Conservation (phyloP, 2,113 vertebrate species). For the Prochilodus magdalenae region DNA sequence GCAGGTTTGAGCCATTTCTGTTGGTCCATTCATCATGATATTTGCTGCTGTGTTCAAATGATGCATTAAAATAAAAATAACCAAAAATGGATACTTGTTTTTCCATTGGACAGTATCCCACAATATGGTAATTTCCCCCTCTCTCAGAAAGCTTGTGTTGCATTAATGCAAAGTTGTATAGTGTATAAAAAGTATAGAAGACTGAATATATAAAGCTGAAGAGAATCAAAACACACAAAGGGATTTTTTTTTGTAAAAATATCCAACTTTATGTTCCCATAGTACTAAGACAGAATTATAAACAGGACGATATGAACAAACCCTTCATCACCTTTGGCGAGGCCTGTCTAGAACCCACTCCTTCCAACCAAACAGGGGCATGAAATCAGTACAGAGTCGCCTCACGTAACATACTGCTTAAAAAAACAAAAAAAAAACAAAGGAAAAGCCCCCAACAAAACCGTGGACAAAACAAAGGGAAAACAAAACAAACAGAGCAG, state of each 20-base stretch:
- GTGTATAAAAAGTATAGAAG: too few species aligned
- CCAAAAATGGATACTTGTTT: too few species aligned
- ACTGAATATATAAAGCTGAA: background rate
- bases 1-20: too few species aligned
- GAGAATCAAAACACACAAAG: constrained; percentile 36
- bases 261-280: constrained; percentile 81
- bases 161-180: too few species aligned
- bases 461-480: constrained; percentile 58
- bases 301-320: constrained; percentile 95
- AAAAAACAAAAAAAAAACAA: background rate
- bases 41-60: too few species aligned
- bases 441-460: constrained; percentile 5
- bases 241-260: constrained; percentile 78
- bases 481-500: constrained; percentile 68
- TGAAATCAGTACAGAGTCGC: constrained; percentile 75
- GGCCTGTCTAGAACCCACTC: constrained; percentile 62
- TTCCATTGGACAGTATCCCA: too few species aligned
- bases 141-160: too few species aligned
- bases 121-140: too few species aligned
- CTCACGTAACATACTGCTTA: constrained; percentile 68
- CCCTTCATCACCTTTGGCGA: constrained; percentile 65
- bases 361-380: constrained; percentile 75
- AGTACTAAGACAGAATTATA: constrained; percentile 94
- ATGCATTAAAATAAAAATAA: too few species aligned
- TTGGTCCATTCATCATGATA: too few species aligned